A percentile compares a stretch with the other conserved stretches of the same genome.
Evolutionary conservation across 2,113 vertebrate species (phyloP).

Genomic region (Excalfactoria chinensis): DNA sequence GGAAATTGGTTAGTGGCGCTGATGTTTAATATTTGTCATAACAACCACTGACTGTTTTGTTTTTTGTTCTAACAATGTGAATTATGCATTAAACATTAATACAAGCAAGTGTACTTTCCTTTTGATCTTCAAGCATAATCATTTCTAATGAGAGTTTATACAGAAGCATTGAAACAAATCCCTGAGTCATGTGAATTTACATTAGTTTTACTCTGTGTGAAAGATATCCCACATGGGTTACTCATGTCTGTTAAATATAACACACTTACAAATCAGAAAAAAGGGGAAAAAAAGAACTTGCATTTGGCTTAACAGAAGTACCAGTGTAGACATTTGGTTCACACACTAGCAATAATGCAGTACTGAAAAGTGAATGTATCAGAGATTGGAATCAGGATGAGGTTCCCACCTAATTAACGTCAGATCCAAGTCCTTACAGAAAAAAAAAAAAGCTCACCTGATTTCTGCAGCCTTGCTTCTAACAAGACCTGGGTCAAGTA

Average conservation of each 20-base stretch:
- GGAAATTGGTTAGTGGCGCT: conserved; percentile 28
- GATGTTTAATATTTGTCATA: conserved; percentile 59
- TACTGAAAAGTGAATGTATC: conserved; percentile 41
- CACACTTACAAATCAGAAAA: conserved; percentile 38
- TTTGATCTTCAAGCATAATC: conserved; percentile 65
- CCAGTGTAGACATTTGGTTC: background rate
- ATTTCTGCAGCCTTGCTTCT: background rate
- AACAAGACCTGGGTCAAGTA: background rate
- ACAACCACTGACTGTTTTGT: conserved; percentile 47
- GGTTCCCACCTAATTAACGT: background rate
- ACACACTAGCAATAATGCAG: background rate
- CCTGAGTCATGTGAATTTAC: conserved; percentile 70
- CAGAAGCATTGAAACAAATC: conserved; percentile 65
- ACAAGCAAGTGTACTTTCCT: conserved; percentile 61
- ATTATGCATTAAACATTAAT: conserved; percentile 71
- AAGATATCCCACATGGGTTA: conserved; percentile 61
- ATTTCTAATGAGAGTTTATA: conserved; percentile 72
- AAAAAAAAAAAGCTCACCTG: background rate
- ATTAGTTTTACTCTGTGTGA: conserved; percentile 63
- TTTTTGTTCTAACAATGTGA: conserved; percentile 65
- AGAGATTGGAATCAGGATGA: background rate
- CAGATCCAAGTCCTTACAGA: background rate
- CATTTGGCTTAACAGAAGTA: conserved; percentile 42
- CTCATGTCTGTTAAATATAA: conserved; percentile 47
- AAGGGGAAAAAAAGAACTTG: background rate